Base-by-base conservation (phyloP, 2,888 invertebrate genomes). In the Balanococcus diminutus region DNA sequence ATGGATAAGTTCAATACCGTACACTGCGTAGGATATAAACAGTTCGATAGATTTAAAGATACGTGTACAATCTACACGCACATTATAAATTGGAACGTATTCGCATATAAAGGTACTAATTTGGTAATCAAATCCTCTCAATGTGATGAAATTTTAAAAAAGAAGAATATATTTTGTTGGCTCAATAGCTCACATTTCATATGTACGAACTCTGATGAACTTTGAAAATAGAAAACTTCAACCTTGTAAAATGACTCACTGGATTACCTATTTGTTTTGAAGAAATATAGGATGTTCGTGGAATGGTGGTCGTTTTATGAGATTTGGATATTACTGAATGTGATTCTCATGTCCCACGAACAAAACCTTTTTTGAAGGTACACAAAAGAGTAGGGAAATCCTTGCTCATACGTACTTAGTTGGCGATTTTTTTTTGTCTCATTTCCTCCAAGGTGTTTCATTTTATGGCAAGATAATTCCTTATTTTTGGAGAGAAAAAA, bases 191-290 rank as follows among this genome's bases (percentile, higher is more conserved):
- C 36, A 6, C 36, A 36, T 36, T 4, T 4, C 22, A 56, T 6
- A 19, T 56, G 8, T 22, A 56, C 22, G 56, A 56, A 56, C 56
- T 56, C 56, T 19, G 56, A 19, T 56, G 56, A 56, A 56, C 56
- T 56, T 56, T 56, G 72, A 72, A 31, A 28, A 72, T 72, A 72
- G 72, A 72, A 72, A 72, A 31, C 72, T 6, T 31, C 6, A 72
- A n/a, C 72, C 72, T 72, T 72, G 72, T 28, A 31, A 31, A 72
- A 72, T 72, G 31, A 72, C 72, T 72, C 72, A 72, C 31, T 61
- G 14, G 42, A 42, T 42, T 56, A 56, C 8, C n/a, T n/a, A 8
- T 22, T 22, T 56, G 11, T 42, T 9, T 9, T 42, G 36, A n/a
- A 46, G 46, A 46, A 46, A 46, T 46, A n/a, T n/a, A n/a, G n/a